A percentile compares a stretch with the other conserved stretches of the same genome.
Evolutionary conservation across 2,113 vertebrate genomes (phyloP).

Genomic region (Arizona elegans): DNA sequence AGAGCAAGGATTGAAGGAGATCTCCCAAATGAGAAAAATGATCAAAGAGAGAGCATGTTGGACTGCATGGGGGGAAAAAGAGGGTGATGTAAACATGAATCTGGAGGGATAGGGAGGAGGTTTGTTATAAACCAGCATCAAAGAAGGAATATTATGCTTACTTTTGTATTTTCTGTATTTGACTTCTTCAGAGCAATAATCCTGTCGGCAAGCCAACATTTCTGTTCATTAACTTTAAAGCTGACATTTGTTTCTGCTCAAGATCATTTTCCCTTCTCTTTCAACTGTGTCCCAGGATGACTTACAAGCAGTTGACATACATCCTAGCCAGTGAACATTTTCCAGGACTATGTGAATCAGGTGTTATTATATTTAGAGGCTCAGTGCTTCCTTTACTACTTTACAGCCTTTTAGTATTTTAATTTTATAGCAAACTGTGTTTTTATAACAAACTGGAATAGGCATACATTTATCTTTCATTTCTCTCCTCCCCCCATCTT

Average conservation of each 20-base stretch:
- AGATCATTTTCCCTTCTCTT: conserved; percentile 39
- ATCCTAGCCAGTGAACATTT: conserved; percentile 1
- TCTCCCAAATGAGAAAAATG: conserved; percentile 32
- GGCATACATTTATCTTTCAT: conserved; percentile 13
- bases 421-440: not conserved
- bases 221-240: conserved; percentile 57
- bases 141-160: conserved; percentile 27
- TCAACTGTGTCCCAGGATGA: conserved; percentile 57
- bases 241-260: conserved; percentile 63
- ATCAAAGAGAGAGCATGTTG: conserved; percentile 6
- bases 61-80: not conserved
- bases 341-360: conserved; percentile 11
- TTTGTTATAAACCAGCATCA: conserved; percentile 12
- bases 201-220: conserved; percentile 55
- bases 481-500: not conserved
- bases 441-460: not conserved
- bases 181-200: conserved; percentile 52
- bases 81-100: conserved; percentile 6
- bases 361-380: conserved; percentile 1
- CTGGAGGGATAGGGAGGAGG: not conserved
- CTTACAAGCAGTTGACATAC: conserved; percentile 37
- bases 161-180: conserved; percentile 47
- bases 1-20: not conserved
- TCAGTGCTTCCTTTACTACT: not conserved
- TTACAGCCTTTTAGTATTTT: not conserved